Base-by-base conservation (phyloP, 2,113 vertebrate species). In the Lepisosteus oculatus region DNA sequence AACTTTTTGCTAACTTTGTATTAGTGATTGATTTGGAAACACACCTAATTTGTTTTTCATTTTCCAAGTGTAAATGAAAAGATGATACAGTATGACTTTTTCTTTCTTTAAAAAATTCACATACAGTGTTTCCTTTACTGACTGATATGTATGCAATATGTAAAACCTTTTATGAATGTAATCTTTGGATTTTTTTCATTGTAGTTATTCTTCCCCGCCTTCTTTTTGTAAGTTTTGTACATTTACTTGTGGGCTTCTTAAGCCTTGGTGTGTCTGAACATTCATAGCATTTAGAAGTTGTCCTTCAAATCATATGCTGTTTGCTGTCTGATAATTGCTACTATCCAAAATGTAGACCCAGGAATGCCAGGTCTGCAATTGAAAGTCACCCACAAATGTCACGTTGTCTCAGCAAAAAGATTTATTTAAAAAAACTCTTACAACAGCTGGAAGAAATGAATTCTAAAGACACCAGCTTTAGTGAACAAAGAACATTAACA, bases 401-500 rank as follows among this genome's bases (percentile, higher is more conserved):
- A 80, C 77, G 76, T 88, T 84, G 78, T 85, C 79, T 77, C 82
- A 85, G 87, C 85, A 83, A 86, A 80, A 85, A 87, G 86, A 85
- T 83, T 84, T 57, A 72, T 86, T 91, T 90, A 83, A 79, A 83
- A 86, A 42, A 9, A 14, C 55, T 14, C 43, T 43, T 29, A 4
- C 11, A 13, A 72, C 65, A 67, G 64, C 64, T 61, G 65, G 71
- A 55, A 61, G 65, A 65, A 17, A 44, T 62, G 47, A 73, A 62
- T 73, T 68, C 54, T 56, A 85, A 87, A 81, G 86, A 90, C 87
- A 89, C 79, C 85, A 89, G 87, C 88, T 90, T 90, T 92, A 90
- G 86, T 87, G 90, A 87, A 91, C 83, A 79, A 90, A 87, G 84
- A 87, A 87, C 87, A 89, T 89, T 85, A 86, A 81, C 81, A 89